Percentiles rank a stretch among this genome's conserved stretches.
These are phyloP conservation scores for Tholera decimalis DNA, from an alignment of 2,888 invertebrate genomes.

Conservation along the genomic window DNA sequence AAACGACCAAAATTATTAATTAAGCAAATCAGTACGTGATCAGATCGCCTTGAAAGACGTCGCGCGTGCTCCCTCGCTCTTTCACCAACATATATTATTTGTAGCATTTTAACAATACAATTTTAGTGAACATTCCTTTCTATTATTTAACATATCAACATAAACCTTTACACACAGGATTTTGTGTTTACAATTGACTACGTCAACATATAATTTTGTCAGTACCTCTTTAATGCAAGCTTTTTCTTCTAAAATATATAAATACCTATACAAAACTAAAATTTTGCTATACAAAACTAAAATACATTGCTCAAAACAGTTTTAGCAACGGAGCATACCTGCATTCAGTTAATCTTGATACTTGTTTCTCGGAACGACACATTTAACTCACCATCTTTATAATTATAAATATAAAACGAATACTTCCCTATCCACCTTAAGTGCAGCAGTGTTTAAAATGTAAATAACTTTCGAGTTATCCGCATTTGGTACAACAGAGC, in stretches of 20 bases:
- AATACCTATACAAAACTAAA: slow-evolving; percentile 24
- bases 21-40: no score
- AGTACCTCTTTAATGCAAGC: slow-evolving; percentile 28
- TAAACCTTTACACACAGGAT: no score
- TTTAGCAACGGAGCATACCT: slow-evolving; percentile 34
- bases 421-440: slow-evolving; percentile 87
- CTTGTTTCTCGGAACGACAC: slow-evolving; percentile 49
- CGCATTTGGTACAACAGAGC: slow-evolving; percentile 89
- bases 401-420: slow-evolving; percentile 57
- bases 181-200: slow-evolving; percentile 28
- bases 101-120: no score
- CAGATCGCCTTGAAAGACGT: no score
- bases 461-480: slow-evolving; percentile 85
- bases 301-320: slow-evolving; percentile 17
- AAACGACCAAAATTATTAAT: no score
- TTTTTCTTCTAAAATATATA: slow-evolving; percentile 26
- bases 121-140: no score
- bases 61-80: no score
- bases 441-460: slow-evolving; percentile 88
- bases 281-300: slow-evolving; percentile 26
- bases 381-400: slow-evolving; percentile 30
- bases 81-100: no score
- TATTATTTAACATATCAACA: no score
- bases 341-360: slow-evolving; percentile 48
- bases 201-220: slow-evolving; percentile 9